A percentile compares a stretch with the other conserved stretches of the same genome.
Conservation (phyloP, 2,888 invertebrate genomes). For the Coleophora flavipennella region DNA sequence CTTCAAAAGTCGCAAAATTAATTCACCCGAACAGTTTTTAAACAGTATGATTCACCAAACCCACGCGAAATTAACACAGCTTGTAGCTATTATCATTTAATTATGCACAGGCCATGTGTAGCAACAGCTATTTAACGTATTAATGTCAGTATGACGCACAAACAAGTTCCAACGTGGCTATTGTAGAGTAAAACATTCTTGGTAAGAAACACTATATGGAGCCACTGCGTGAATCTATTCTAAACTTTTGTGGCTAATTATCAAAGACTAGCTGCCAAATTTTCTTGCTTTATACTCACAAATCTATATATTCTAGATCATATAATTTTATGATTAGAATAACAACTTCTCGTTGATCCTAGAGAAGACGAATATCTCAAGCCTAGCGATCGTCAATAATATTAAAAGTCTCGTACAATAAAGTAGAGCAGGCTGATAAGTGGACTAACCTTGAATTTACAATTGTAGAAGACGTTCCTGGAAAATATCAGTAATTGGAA, state of each 20-base stretch:
- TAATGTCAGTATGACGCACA: background rate
- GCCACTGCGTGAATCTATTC: background rate
- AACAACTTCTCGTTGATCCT: background rate
- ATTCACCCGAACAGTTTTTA: background rate
- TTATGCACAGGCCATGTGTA: no score
- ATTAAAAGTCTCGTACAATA: background rate
- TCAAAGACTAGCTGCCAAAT: background rate
- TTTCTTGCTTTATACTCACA: background rate
- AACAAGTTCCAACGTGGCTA: background rate
- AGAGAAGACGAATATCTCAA: background rate
- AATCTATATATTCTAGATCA: background rate
- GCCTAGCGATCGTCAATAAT: background rate
- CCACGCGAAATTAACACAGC: background rate
- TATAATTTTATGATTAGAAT: background rate
- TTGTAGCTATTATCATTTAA: no score
- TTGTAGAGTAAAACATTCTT: background rate
- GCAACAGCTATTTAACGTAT: no score
- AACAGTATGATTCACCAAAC: background rate
- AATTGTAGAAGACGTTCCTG: background rate
- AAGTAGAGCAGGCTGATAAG: background rate
- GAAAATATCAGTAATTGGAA: background rate
- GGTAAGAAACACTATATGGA: background rate
- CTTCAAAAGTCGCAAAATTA: no score
- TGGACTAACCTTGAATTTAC: background rate
- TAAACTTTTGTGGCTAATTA: background rate